phyloP scores from a whole-genome alignment of 1,140 invertebrate species.

The Pinna nobilis region DNA sequence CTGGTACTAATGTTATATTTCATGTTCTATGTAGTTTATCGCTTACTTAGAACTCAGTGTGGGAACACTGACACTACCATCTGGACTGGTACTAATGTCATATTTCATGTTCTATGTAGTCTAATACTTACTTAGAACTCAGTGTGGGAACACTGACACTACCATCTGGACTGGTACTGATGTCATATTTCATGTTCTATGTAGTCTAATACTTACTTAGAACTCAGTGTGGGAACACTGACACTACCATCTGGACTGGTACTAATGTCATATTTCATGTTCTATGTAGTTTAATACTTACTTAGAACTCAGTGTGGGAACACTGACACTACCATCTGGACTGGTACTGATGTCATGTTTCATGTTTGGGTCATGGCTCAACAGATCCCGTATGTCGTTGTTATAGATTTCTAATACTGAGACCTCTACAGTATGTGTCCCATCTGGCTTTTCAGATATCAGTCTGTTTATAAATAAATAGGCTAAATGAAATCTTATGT shows the following conservation, averaged over 20 bases:
- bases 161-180: conserved; percentile 64
- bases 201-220: too few species aligned
- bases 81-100: conserved; percentile 65
- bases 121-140: conserved; percentile 68
- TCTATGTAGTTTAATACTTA: conserved; percentile 38
- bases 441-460: conserved; percentile 62
- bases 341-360: conserved; percentile 70
- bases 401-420: conserved; percentile 72
- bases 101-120: too few species aligned
- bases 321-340: conserved; percentile 58
- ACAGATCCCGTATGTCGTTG: conserved; percentile 70
- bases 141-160: conserved; percentile 66
- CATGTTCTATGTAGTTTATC: too few species aligned
- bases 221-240: conserved; percentile 67
- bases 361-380: conserved; percentile 61
- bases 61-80: conserved; percentile 64
- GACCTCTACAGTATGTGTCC: conserved; percentile 65
- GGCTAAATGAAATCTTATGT: too few species aligned
- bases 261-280: conserved; percentile 69
- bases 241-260: conserved; percentile 63
- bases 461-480: conserved; percentile 51
- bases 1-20: conserved; percentile 70
- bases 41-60: conserved; percentile 69
- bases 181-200: conserved; percentile 70
- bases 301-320: conserved; percentile 70